Evolutionary conservation across 2,888 invertebrate species (phyloP).

Genomic region (Alloscopus bannaensis): DNA sequence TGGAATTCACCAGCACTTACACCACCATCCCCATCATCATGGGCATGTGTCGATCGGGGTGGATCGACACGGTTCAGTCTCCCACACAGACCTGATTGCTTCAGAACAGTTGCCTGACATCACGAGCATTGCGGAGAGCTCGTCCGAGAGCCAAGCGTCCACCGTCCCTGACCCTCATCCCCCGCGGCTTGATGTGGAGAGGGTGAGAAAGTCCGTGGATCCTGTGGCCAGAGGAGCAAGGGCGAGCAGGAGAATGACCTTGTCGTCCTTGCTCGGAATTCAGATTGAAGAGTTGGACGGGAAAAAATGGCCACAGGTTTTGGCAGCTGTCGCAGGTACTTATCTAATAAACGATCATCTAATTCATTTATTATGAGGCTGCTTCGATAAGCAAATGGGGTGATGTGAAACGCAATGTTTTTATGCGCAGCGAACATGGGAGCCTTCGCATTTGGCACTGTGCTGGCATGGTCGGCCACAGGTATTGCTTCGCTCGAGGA

Average conservation of each 20-base stretch:
- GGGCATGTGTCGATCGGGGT: conserved; percentile 39
- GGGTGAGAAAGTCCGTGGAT: too few relatives aligned
- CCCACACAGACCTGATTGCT: conserved; percentile 23
- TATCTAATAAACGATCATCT: too few relatives aligned
- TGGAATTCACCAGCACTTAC: neutral
- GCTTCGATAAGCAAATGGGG: too few relatives aligned
- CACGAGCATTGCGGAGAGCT: conserved; percentile 9
- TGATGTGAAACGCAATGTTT: too few relatives aligned
- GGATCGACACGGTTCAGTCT: conserved; percentile 36
- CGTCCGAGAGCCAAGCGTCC: neutral
- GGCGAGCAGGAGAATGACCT: too few relatives aligned
- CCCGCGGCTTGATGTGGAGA: too few relatives aligned
- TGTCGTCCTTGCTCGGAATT: neutral
- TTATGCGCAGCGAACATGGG: conserved; percentile 71
- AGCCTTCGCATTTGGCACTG: conserved; percentile 70
- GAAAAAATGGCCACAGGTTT: conserved; percentile 58
- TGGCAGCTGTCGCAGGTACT: conserved; percentile 62
- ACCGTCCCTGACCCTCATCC: too few relatives aligned
- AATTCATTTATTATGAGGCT: too few relatives aligned
- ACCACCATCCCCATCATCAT: neutral
- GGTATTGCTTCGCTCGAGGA: conserved; percentile 53
- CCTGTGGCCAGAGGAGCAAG: too few relatives aligned
- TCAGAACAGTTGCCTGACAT: conserved; percentile 42
- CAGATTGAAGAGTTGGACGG: conserved; percentile 26
- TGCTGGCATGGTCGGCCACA: conserved; percentile 67